Percentiles rank a stretch among this genome's conserved stretches.
Evolutionary conservation across 2,113 vertebrate species (phyloP).

Genomic region (Ginglymostoma cirratum): DNA sequence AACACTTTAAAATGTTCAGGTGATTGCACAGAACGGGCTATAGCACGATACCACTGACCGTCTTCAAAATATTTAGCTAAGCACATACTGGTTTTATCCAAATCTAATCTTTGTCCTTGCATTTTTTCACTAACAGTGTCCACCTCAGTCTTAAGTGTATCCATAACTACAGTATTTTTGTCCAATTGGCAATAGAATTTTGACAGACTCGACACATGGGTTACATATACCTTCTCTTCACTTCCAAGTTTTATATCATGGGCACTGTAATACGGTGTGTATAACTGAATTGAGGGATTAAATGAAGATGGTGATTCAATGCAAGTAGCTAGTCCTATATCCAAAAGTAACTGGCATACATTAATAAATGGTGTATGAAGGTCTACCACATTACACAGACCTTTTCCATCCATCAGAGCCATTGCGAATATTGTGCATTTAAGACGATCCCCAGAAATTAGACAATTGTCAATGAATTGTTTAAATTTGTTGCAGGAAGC

Average conservation of each 20-base stretch:
- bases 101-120: conserved; percentile 38
- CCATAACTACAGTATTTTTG: conserved; percentile 61
- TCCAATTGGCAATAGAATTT: conserved; percentile 79
- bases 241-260: conserved; percentile 64
- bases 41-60: conserved; percentile 71
- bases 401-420: conserved; percentile 49
- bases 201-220: conserved; percentile 64
- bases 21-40: conserved; percentile 51
- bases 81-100: conserved; percentile 52
- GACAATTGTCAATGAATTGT: conserved; percentile 50
- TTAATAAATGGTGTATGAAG: conserved; percentile 54
- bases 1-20: conserved; percentile 57
- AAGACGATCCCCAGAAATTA: conserved; percentile 43
- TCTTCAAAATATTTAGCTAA: conserved; percentile 72
- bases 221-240: conserved; percentile 69
- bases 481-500: conserved; percentile 50
- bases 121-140: conserved; percentile 49
- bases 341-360: conserved; percentile 53
- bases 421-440: conserved; percentile 62
- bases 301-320: conserved; percentile 43
- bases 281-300: conserved; percentile 48
- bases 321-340: conserved; percentile 45
- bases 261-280: conserved; percentile 72
- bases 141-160: conserved; percentile 57
- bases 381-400: conserved; percentile 65